A percentile compares a stretch with the other conserved stretches of the same genome.
Evolutionary conservation across 2,888 invertebrate genomes (phyloP).

Genomic region (Ornithoptera alexandrae): DNA sequence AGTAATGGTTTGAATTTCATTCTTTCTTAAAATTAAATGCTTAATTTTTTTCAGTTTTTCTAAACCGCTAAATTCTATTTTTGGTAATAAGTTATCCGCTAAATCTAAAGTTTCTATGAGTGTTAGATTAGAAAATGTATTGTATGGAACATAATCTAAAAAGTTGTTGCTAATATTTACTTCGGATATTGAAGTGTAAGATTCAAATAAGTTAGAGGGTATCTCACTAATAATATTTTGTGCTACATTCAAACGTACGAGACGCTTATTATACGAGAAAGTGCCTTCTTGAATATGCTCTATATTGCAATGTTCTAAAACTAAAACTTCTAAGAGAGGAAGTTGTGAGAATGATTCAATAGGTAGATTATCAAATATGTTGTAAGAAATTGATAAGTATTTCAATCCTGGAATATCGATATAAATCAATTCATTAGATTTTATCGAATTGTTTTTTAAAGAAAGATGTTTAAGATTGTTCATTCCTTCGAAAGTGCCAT

Average conservation of each 20-base stretch:
- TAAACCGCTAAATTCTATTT: slow-evolving; percentile 83
- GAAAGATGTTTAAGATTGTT: slow-evolving; percentile 89
- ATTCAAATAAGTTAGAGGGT: slow-evolving; percentile 83
- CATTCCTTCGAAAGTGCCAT: slow-evolving; percentile 86
- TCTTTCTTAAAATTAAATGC: slow-evolving; percentile 64
- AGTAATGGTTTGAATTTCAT: slow-evolving; percentile 65
- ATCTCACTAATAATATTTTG: slow-evolving; percentile 84
- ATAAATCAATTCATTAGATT: slow-evolving; percentile 83
- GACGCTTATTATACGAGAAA: slow-evolving; percentile 87
- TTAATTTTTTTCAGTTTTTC: slow-evolving; percentile 64
- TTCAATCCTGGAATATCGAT: slow-evolving; percentile 88
- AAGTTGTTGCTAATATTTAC: slow-evolving; percentile 87
- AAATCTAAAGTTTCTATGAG: slow-evolving; percentile 86
- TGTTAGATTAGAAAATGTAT: slow-evolving; percentile 86
- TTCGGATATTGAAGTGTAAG: slow-evolving; percentile 85
- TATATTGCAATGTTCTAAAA: slow-evolving; percentile 85
- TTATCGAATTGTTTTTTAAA: slow-evolving; percentile 86
- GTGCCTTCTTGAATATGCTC: slow-evolving; percentile 84
- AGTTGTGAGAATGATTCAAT: slow-evolving; percentile 86
- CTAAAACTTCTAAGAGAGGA: slow-evolving; percentile 87
- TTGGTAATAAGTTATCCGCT: slow-evolving; percentile 83
- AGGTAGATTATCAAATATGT: slow-evolving; percentile 87
- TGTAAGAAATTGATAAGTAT: slow-evolving; percentile 86
- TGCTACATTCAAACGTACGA: slow-evolving; percentile 86
- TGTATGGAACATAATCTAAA: slow-evolving; percentile 88